Evolutionary conservation across 2,797 vertebrate species (phyloP).

Genomic region (Cossypha dichroa): DNA sequence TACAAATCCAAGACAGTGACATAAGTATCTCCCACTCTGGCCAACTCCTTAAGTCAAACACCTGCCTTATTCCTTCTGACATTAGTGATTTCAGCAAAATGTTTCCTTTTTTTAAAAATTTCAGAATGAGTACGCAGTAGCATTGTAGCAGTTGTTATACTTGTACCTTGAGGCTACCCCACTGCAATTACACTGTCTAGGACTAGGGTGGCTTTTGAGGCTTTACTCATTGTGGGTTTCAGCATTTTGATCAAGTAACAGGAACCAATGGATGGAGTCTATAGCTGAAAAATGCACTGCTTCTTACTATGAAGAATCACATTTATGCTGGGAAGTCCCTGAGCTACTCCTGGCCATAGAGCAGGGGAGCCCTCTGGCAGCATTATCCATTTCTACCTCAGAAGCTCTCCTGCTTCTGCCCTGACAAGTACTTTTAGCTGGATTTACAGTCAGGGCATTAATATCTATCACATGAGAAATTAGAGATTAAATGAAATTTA

Average conservation of each 20-base stretch:
- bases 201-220: not conserved
- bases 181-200: not conserved
- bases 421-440: not conserved
- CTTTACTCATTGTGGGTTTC: not conserved
- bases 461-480: not conserved
- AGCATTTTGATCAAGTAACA: not conserved
- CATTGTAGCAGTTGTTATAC: not conserved
- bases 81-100: not conserved
- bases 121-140: not conserved
- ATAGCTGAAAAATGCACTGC: not conserved
- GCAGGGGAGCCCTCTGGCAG: not conserved
- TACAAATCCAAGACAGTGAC: not conserved
- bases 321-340: not conserved
- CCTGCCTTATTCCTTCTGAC: not conserved
- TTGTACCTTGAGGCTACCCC: not conserved
- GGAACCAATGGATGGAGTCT: not conserved
- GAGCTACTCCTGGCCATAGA: not conserved
- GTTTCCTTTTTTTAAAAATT: not conserved
- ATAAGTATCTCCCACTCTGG: accelerated
- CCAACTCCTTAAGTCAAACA: not conserved
- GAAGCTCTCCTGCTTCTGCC: not conserved
- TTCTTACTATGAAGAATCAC: not conserved
- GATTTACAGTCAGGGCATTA: not conserved
- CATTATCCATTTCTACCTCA: not conserved
- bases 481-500: not conserved